Evolutionary conservation across 1,140 invertebrate species (phyloP).

Genomic region (Trissolcus basalis): DNA sequence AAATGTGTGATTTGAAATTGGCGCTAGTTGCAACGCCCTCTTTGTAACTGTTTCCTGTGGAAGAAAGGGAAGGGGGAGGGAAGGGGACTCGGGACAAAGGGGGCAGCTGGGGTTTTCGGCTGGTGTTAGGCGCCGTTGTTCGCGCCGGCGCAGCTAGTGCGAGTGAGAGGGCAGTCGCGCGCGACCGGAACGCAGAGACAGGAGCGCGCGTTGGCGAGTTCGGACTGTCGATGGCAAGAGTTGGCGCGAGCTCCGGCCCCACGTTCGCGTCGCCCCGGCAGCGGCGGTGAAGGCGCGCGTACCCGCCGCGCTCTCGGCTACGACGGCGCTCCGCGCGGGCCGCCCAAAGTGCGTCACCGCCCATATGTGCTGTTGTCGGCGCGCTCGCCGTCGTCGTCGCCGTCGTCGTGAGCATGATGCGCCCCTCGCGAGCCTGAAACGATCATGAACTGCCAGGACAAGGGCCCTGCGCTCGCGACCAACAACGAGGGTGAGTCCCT

Average conservation of each 20-base stretch:
- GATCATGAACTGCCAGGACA: slow-evolving; percentile 72
- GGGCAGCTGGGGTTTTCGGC: slow-evolving; percentile 22
- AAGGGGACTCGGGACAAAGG: slow-evolving; percentile 10
- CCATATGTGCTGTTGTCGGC: slow-evolving; percentile 66
- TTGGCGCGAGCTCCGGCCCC: slow-evolving; percentile 32
- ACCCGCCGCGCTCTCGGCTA: slow-evolving; percentile 21
- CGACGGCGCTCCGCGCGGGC: slow-evolving; percentile 24
- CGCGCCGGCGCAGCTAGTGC: slow-evolving; percentile 14
- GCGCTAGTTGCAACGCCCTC: too few relatives aligned
- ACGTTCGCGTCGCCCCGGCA: slow-evolving; percentile 35
- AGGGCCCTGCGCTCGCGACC: slow-evolving; percentile 64
- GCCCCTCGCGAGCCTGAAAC: slow-evolving; percentile 63
- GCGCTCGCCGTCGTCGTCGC: slow-evolving; percentile 33
- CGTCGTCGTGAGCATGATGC: slow-evolving; percentile 39
- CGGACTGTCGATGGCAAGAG: slow-evolving; percentile 35
- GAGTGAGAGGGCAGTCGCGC: background rate
- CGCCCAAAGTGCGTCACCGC: slow-evolving; percentile 68
- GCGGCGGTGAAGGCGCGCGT: slow-evolving; percentile 34
- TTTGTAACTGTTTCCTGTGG: too few relatives aligned
- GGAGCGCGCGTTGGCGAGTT: slow-evolving; percentile 28
- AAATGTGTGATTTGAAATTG: too few relatives aligned
- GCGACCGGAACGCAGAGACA: background rate
- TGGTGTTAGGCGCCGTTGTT: slow-evolving; percentile 10
- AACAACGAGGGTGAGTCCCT: slow-evolving; percentile 66
- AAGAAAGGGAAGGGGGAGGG: too few relatives aligned